These are phyloP conservation scores for Perca fluviatilis DNA, from an alignment of 2,113 vertebrate species.

Conservation along the genomic window DNA sequence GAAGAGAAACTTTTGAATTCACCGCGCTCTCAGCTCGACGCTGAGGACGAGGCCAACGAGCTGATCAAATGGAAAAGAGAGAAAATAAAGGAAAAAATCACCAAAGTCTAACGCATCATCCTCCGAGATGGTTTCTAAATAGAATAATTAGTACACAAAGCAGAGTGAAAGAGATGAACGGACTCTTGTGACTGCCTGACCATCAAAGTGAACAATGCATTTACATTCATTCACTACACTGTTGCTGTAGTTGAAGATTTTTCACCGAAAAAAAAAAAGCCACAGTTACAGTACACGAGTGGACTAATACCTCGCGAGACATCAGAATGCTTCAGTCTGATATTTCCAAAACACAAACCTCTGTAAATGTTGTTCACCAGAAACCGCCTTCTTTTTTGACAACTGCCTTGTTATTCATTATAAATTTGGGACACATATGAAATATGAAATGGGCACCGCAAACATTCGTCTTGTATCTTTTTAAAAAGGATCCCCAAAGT, in stretches of 20 bases:
- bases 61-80: conserved; percentile 21
- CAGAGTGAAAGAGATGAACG: conserved; percentile 2
- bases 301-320: conserved; percentile 81
- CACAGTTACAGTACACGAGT: conserved; percentile 36
- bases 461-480: conserved; percentile 58
- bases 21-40: neutral
- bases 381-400: conserved; percentile 82
- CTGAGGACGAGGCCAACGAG: conserved; percentile 28
- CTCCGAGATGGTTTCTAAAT: conserved; percentile 52
- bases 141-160: conserved; percentile 21
- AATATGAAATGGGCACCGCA: conserved; percentile 32
- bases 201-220: conserved; percentile 42
- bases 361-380: conserved; percentile 78
- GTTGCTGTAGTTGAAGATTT: conserved; percentile 36
- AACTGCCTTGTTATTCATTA: conserved; percentile 75
- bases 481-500: conserved; percentile 16
- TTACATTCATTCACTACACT: conserved; percentile 56
- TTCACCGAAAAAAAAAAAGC: conserved; percentile 6
- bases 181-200: conserved; percentile 39
- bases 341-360: conserved; percentile 75
- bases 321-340: conserved; percentile 79
- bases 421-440: conserved; percentile 48
- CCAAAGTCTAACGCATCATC: conserved; percentile 73
- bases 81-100: conserved; percentile 63
- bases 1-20: conserved; percentile 5